Percentiles rank a stretch among this genome's conserved stretches.
phyloP scores from a whole-genome alignment of 2,113 vertebrate species.

The Plecotus auritus region DNA sequence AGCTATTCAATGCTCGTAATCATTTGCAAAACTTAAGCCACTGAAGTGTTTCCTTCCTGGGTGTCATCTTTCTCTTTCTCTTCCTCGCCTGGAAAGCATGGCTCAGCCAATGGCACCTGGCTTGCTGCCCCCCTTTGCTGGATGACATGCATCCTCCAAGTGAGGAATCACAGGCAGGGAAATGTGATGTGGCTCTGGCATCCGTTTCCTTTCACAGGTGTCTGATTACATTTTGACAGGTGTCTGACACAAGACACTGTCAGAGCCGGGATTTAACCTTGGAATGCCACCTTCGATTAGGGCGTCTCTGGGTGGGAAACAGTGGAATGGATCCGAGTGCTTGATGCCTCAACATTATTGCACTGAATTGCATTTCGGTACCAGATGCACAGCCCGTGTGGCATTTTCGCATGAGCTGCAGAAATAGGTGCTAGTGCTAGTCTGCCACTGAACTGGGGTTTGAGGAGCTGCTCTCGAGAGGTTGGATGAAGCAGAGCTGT shows the following conservation, averaged over 20 bases:
- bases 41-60: neutral
- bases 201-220: slow-evolving; percentile 68
- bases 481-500: slow-evolving; percentile 43
- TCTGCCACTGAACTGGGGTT: slow-evolving; percentile 9
- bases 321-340: slow-evolving; percentile 56
- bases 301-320: slow-evolving; percentile 59
- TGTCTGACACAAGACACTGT: slow-evolving; percentile 72
- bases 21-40: neutral
- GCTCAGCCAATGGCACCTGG: neutral
- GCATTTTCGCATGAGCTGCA: neutral
- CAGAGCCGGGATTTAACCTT: slow-evolving; percentile 75
- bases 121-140: slow-evolving; percentile 50
- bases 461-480: slow-evolving; percentile 25
- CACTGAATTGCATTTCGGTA: slow-evolving; percentile 64
- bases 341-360: slow-evolving; percentile 45
- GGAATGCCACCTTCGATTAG: slow-evolving; percentile 72
- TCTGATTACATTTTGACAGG: slow-evolving; percentile 77
- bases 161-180: slow-evolving; percentile 60
- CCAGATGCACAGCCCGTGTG: neutral
- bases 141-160: slow-evolving; percentile 27
- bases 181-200: slow-evolving; percentile 67
- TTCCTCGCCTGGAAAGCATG: neutral
- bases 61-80: neutral
- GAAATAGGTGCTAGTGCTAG: slow-evolving; percentile 25
- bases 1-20: neutral